Evolutionary conservation across 2,888 invertebrate genomes (phyloP).

Genomic region (Coleophora deauratella): DNA sequence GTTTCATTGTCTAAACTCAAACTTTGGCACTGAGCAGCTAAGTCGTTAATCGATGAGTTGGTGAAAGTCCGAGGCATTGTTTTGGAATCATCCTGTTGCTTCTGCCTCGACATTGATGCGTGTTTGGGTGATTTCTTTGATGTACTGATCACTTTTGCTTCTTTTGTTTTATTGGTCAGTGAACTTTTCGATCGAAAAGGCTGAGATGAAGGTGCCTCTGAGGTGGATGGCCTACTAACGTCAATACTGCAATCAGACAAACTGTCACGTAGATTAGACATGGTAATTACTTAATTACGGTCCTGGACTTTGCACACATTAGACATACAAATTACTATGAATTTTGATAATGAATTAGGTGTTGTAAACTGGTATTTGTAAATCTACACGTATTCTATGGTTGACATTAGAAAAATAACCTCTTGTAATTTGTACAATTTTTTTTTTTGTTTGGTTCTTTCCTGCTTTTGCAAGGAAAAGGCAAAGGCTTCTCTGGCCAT

Average conservation of each 20-base stretch:
- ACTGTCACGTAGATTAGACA: slow-evolving; percentile 34
- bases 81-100: slow-evolving; percentile 15
- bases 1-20: slow-evolving; percentile 26
- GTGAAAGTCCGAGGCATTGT: slow-evolving; percentile 11
- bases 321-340: slow-evolving; percentile 1
- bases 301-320: slow-evolving; percentile 3
- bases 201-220: slow-evolving; percentile 32
- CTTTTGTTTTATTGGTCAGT: slow-evolving; percentile 24
- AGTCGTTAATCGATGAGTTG: slow-evolving; percentile 22
- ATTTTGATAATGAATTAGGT: slow-evolving; percentile 4
- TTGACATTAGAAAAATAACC: too few species aligned
- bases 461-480: too few species aligned
- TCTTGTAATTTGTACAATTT: too few species aligned
- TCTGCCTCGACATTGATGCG: slow-evolving; percentile 12
- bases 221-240: slow-evolving; percentile 28
- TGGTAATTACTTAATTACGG: slow-evolving; percentile 15
- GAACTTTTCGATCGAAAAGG: slow-evolving; percentile 29
- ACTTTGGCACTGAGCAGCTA: slow-evolving; percentile 24
- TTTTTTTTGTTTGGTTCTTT: too few species aligned
- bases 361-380: too few species aligned
- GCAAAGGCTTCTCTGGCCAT: too few species aligned
- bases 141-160: slow-evolving; percentile 17
- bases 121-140: slow-evolving; percentile 20
- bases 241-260: slow-evolving; percentile 29
- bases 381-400: too few species aligned